Evolutionary conservation across 2,113 vertebrate genomes (phyloP).

Genomic region (Eulemur rufifrons): DNA sequence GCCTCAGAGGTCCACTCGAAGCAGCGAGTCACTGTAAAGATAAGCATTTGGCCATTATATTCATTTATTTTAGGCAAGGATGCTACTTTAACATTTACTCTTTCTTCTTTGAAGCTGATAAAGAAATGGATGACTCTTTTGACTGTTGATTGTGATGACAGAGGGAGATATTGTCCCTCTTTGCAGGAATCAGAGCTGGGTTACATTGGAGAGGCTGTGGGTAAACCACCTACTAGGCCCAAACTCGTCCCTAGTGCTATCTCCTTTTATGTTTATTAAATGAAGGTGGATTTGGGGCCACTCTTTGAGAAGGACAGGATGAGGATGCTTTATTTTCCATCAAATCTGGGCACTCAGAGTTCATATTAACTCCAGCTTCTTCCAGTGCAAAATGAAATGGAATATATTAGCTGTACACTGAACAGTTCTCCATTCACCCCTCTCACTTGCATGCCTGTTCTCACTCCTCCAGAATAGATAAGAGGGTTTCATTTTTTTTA

Average conservation of each 20-base stretch:
- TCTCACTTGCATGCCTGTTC: not conserved
- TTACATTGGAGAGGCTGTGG: not conserved
- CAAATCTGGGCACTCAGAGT: not conserved
- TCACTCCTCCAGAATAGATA: not conserved
- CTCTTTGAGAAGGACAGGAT: not conserved
- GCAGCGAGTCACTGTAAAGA: not conserved
- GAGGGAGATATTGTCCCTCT: not conserved
- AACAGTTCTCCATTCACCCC: too few species aligned
- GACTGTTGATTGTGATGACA: not conserved
- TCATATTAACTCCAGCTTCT: not conserved
- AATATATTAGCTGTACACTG: not conserved
- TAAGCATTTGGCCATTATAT: constrained; percentile 14
- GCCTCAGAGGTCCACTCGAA: not conserved
- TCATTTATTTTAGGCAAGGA: constrained; percentile 17
- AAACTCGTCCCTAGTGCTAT: not conserved
- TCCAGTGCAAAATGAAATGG: not conserved
- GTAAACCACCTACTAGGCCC: not conserved
- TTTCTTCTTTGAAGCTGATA: constrained; percentile 28
- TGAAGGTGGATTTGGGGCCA: not conserved
- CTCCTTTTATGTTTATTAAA: not conserved
- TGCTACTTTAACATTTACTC: not conserved
- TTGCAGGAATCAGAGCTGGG: not conserved
- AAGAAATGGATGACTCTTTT: not conserved
- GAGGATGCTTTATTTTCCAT: not conserved
- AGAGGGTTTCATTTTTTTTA: not conserved